Base-by-base conservation (phyloP, 2,797 vertebrate genomes). In the Argya squamiceps region DNA sequence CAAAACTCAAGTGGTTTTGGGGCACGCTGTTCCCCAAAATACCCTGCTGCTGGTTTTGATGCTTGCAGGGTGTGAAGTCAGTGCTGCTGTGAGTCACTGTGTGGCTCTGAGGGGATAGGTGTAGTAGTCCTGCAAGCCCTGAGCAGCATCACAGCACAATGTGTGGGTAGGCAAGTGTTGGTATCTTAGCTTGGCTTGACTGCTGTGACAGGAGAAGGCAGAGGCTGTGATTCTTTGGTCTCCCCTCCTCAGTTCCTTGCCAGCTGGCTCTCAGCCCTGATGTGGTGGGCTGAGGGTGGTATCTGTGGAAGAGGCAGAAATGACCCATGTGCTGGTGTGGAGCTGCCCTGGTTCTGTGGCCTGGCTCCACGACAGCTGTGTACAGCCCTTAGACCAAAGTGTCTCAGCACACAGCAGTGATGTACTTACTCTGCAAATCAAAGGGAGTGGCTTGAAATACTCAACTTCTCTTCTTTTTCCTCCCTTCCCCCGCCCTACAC, bases 361-460 rank as follows among this genome's bases (percentile, higher is more conserved):
- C 77, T 26, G 56, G 32, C 60, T 70, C 52, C 2, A 0, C 0
- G 2, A 12, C 0, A 2, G 19, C 84, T 46, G 41, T 2, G 0
- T 27, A 4, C 27, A 43, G 84, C 71, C 56, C 52, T 39, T 29
- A 70, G 24, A 15, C 70, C 0, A 0, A 14, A 43, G 46, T 2
- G 2, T n/a, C 46, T 70, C 3, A 1, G 46, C n/a, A 15, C 5
- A 1, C 52, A 71, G 37, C 56, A 24, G 24, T 6, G 12, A 17
- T 5, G 12, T 37, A 27, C 53, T 79, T 46, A 10, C 26, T 59
- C n/a, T 74, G 64, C 21, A 82, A 79, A 71, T 58, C 71, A 64
- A 76, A 94, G 75, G 26, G 17, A 93, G 69, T 19, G 21, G 81
- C 68, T 58, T 91, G 36, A 92, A 96, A 80, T 56, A 56, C 41